A percentile compares a stretch with the other conserved stretches of the same genome.
These are phyloP conservation scores for Orthonevra nobilis DNA, from an alignment of 2,888 invertebrate genomes.

Conservation along the genomic window DNA sequence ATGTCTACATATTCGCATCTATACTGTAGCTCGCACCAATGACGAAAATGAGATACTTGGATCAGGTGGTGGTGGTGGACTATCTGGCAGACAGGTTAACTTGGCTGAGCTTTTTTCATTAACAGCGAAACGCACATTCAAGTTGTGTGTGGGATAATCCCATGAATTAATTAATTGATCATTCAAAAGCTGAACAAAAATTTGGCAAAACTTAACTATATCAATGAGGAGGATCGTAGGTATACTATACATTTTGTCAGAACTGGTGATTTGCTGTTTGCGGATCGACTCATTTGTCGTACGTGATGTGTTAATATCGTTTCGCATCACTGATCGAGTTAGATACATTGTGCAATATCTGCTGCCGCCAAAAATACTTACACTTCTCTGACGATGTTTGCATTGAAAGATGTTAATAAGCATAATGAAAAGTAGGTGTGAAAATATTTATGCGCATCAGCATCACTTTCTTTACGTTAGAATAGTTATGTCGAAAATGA, in stretches of 20 bases:
- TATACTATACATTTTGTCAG: background rate
- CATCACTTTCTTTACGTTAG: too few species aligned
- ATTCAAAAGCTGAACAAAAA: conserved; percentile 17
- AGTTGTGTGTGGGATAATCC: conserved; percentile 60
- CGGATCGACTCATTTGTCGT: background rate
- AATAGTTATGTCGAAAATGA: too few species aligned
- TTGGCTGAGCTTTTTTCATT: conserved; percentile 51
- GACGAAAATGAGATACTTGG: conserved; percentile 60
- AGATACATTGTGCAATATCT: conserved; percentile 22
- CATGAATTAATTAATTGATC: conserved; percentile 52
- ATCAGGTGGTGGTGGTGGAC: conserved; percentile 39
- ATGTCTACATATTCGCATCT: conserved; percentile 9
- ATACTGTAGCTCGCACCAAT: conserved; percentile 33
- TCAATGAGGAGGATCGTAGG: background rate
- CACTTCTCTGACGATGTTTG: background rate
- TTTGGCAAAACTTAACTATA: background rate
- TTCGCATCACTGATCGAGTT: background rate
- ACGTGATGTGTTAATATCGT: conserved; percentile 1
- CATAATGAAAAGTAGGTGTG: background rate
- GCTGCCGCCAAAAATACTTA: background rate
- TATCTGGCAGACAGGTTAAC: conserved; percentile 60
- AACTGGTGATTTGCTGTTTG: background rate
- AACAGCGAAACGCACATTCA: conserved; percentile 25
- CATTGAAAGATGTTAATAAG: background rate
- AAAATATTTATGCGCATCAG: background rate